A percentile compares a stretch with the other conserved stretches of the same genome.
Evolutionary conservation across 2,113 vertebrate genomes (phyloP).

Genomic region (Kryptolebias marmoratus): DNA sequence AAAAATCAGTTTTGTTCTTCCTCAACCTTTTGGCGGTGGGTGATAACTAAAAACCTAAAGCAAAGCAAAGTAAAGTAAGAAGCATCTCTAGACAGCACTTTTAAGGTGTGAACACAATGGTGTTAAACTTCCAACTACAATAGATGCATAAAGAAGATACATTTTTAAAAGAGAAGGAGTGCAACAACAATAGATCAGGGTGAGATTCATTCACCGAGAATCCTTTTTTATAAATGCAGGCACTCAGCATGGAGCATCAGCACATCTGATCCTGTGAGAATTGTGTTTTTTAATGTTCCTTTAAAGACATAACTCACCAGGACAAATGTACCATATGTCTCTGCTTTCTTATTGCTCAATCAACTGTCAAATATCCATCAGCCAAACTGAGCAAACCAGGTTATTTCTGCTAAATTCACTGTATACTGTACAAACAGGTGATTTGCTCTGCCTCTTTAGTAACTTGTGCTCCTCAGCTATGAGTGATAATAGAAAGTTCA

Average conservation of each 20-base stretch:
- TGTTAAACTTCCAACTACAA: too few relatives aligned
- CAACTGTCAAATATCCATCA: constrained; percentile 42
- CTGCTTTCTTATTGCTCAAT: constrained; percentile 45
- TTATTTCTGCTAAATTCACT: constrained; percentile 19
- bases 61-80: background rate
- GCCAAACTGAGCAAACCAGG: constrained; percentile 34
- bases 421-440: constrained; percentile 6
- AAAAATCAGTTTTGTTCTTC: too few relatives aligned
- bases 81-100: too few relatives aligned
- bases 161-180: background rate
- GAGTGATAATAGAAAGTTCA: constrained; percentile 27
- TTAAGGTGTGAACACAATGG: too few relatives aligned
- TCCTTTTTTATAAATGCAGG: constrained; percentile 5
- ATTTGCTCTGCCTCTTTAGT: constrained; percentile 42
- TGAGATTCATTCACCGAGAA: background rate
- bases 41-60: background rate
- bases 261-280: background rate
- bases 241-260: background rate
- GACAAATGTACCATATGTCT: constrained; percentile 34
- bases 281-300: constrained; percentile 24
- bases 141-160: too few relatives aligned
- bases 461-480: constrained; percentile 41
- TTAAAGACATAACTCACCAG: constrained; percentile 29
- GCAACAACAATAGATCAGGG: background rate
- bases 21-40: too few relatives aligned